A percentile compares a stretch with the other conserved stretches of the same genome.
Conservation (phyloP, 2,797 vertebrate species). For the Lepus townsendii region DNA sequence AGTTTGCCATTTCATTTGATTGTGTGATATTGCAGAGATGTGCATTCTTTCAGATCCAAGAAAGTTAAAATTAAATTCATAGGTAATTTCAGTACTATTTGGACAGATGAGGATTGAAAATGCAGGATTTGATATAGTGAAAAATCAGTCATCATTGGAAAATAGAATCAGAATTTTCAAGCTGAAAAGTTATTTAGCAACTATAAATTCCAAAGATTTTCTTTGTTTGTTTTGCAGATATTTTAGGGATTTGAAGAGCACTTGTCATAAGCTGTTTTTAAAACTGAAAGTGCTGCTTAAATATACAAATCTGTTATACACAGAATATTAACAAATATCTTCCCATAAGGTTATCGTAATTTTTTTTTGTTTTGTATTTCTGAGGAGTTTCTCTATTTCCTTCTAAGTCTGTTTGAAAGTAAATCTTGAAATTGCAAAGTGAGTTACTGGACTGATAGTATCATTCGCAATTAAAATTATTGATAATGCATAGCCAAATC, state of each 20-base stretch:
- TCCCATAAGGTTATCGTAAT: not conserved
- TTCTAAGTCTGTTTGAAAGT: not conserved
- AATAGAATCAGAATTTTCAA: not conserved
- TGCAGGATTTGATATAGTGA: not conserved
- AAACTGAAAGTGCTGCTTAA: not conserved
- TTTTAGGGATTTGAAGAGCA: not conserved
- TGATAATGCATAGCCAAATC: not conserved
- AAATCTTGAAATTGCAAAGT: not conserved
- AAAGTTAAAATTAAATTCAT: not conserved
- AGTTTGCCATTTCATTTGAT: conserved; percentile 20
- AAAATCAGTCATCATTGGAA: not conserved
- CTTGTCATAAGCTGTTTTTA: conserved; percentile 5
- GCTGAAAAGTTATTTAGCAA: not conserved
- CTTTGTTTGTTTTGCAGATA: not conserved
- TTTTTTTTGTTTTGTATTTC: not conserved
- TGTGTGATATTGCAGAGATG: not conserved
- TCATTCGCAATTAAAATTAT: not conserved
- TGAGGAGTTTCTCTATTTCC: not conserved
- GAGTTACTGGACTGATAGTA: not conserved
- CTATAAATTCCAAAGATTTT: not conserved
- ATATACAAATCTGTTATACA: not conserved
- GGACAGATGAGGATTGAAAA: not conserved
- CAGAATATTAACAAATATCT: not conserved
- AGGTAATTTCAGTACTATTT: not conserved
- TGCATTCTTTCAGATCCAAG: not conserved